These are phyloP conservation scores for Caenorhabditis drosophilae DNA, from an alignment of 2,888 invertebrate species.

Conservation along the genomic window DNA sequence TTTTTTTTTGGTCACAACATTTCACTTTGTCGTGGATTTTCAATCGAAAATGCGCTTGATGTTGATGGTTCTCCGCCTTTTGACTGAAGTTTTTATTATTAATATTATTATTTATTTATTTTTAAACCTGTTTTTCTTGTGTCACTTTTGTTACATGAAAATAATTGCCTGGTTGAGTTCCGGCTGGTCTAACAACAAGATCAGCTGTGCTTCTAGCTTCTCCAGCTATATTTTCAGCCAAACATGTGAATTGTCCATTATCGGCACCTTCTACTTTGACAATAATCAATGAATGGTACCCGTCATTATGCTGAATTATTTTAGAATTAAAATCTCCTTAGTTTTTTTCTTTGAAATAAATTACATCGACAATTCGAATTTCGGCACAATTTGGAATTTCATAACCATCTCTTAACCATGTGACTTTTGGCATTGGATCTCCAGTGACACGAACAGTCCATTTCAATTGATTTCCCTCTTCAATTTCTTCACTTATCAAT, in stretches of 20 bases:
- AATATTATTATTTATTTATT: background rate
- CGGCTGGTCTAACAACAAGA: constrained; percentile 78
- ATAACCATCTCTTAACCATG: constrained; percentile 80
- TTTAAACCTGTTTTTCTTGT: constrained; percentile 60
- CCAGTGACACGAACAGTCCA: constrained; percentile 78
- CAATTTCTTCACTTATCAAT: constrained; percentile 66
- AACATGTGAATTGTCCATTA: constrained; percentile 90
- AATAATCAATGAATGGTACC: constrained; percentile 79
- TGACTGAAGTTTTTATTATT: constrained; percentile 16
- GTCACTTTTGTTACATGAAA: constrained; percentile 68
- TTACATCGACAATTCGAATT: constrained; percentile 63
- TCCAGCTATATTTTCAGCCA: constrained; percentile 94
- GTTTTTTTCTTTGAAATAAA: constrained; percentile 7
- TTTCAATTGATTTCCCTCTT: constrained; percentile 60
- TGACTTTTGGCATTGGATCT: constrained; percentile 86
- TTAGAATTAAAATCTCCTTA: background rate
- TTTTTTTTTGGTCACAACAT: constrained; percentile 32
- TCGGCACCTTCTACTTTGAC: constrained; percentile 91
- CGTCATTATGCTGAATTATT: constrained; percentile 60
- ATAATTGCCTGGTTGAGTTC: constrained; percentile 63
- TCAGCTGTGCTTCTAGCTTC: constrained; percentile 74
- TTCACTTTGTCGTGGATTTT: constrained; percentile 50
- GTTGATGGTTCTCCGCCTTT: constrained; percentile 45
- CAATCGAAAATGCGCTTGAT: constrained; percentile 49
- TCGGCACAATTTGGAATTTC: constrained; percentile 70